Conservation (phyloP, 2,113 vertebrate species). For the Cavia porcellus region DNA sequence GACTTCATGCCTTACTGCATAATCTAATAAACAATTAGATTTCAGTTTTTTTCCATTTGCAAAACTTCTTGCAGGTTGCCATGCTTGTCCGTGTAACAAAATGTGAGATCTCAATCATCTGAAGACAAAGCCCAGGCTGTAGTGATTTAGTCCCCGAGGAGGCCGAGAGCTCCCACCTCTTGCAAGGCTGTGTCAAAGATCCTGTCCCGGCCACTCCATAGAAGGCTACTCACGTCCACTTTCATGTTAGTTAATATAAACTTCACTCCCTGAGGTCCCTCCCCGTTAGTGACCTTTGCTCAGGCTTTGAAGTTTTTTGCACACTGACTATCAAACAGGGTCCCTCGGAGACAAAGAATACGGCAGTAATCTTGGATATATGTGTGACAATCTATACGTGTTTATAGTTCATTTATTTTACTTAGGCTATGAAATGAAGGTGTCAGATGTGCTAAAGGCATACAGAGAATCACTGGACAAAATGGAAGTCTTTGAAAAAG, state of each 20-base stretch:
- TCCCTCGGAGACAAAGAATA: background rate
- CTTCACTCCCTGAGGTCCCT: slow-evolving; percentile 5
- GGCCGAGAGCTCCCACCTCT: background rate
- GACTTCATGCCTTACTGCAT: background rate
- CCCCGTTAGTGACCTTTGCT: slow-evolving; percentile 25
- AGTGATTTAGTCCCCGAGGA: background rate
- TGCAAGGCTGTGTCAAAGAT: background rate
- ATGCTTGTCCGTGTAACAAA: background rate
- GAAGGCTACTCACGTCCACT: background rate
- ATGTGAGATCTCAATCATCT: background rate
- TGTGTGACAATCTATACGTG: background rate
- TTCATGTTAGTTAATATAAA: background rate
- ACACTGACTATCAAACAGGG: background rate
- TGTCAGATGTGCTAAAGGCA: slow-evolving; percentile 41
- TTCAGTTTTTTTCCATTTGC: background rate
- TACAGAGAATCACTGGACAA: background rate
- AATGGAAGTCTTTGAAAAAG: slow-evolving; percentile 45
- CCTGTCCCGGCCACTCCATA: background rate
- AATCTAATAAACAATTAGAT: background rate
- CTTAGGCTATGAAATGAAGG: background rate
- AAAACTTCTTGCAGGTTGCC: background rate
- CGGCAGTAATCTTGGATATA: background rate
- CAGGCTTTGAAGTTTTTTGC: background rate
- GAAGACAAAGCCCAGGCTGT: background rate
- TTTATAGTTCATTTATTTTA: slow-evolving; percentile 41